These are phyloP conservation scores for Euspilapteryx auroguttella DNA, from an alignment of 2,888 invertebrate genomes.

Conservation along the genomic window DNA sequence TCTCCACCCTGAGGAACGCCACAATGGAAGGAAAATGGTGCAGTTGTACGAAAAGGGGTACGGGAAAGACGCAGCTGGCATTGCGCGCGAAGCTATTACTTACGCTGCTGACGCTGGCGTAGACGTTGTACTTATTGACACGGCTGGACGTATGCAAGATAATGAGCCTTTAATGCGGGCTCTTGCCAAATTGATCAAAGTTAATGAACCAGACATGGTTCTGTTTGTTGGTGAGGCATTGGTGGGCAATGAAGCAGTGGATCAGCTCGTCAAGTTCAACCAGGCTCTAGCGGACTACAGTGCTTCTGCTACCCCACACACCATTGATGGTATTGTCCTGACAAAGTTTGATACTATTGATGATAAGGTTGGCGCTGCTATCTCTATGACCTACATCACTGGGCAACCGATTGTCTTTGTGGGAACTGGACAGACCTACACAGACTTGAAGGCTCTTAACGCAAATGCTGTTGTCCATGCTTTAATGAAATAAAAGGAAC, in stretches of 20 bases:
- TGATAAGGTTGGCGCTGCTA: conserved; percentile 98
- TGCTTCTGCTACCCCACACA: conserved; percentile 76
- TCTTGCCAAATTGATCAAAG: conserved; percentile 93
- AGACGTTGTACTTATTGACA: conserved; percentile 96
- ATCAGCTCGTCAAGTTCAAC: conserved; percentile 98
- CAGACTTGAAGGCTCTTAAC: conserved; percentile 95
- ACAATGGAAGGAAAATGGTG: conserved; percentile 78
- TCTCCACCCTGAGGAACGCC: conserved; percentile 80
- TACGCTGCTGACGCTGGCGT: conserved; percentile 79
- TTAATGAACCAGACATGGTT: conserved; percentile 96
- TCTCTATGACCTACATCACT: conserved; percentile 99
- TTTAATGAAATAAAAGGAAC: conserved; percentile 85
- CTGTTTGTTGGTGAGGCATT: conserved; percentile 99
- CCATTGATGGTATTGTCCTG: conserved; percentile 98
- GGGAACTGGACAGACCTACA: conserved; percentile 98
- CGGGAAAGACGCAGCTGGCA: conserved; percentile 97
- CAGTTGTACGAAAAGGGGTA: conserved; percentile 98
- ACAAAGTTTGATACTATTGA: conserved; percentile 99
- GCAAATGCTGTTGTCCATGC: conserved; percentile 95
- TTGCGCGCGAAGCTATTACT: conserved; percentile 96
- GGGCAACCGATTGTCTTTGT: conserved; percentile 99
- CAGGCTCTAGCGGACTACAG: conserved; percentile 94
- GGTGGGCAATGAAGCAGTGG: conserved; percentile 99
- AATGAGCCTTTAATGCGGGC: conserved; percentile 99
- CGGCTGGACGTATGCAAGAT: conserved; percentile 99